Percentiles rank a stretch among this genome's conserved stretches.
Conservation (phyloP, 2,113 vertebrate species). For the Scophthalmus maximus region DNA sequence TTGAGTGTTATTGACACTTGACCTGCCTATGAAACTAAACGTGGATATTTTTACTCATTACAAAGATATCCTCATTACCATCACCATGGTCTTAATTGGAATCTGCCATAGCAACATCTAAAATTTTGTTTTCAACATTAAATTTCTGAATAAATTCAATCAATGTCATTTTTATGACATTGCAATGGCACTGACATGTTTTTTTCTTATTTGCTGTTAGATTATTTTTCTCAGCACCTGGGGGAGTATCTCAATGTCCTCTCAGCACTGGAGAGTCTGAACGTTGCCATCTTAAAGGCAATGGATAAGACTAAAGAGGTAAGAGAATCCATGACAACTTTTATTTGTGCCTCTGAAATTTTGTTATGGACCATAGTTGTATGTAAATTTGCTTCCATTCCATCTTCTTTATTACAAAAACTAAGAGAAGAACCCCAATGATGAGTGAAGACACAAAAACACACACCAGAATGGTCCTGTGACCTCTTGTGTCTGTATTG, state of each 20-base stretch:
- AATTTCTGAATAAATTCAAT: neutral
- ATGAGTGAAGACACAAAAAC: neutral
- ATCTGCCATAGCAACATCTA: slow-evolving; percentile 9
- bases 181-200: slow-evolving; percentile 25
- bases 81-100: neutral
- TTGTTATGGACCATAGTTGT: neutral
- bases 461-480: no score
- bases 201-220: slow-evolving; percentile 73
- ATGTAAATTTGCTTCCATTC: slow-evolving; percentile 1
- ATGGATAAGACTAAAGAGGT: slow-evolving; percentile 99
- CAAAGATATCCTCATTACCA: neutral
- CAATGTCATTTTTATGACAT: slow-evolving; percentile 2
- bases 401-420: neutral
- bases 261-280: slow-evolving; percentile 92
- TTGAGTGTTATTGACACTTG: no score
- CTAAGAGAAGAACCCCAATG: no score
- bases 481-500: no score
- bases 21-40: neutral
- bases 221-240: slow-evolving; percentile 94
- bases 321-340: slow-evolving; percentile 39
- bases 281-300: slow-evolving; percentile 90
- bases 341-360: neutral
- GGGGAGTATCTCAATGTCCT: slow-evolving; percentile 93
- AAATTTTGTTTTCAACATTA: neutral
- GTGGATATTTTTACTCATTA: neutral